Conservation (phyloP, 2,113 vertebrate species). For the Pagrus major region DNA sequence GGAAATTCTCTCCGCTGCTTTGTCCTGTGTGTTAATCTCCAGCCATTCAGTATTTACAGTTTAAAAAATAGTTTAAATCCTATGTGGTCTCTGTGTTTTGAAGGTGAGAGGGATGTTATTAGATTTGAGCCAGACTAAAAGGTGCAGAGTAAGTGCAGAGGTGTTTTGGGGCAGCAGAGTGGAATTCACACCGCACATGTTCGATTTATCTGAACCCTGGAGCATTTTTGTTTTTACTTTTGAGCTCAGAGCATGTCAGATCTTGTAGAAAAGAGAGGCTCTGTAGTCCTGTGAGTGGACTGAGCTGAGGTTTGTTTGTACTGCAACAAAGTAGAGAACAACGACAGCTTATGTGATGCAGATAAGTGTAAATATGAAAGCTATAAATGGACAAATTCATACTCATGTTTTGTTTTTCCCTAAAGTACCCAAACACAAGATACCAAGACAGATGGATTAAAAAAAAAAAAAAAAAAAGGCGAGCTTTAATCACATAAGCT, state of each 20-base stretch:
- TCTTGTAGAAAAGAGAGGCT: neutral
- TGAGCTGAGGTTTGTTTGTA: neutral
- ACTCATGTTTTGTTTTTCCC: too few relatives aligned
- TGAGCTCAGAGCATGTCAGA: neutral
- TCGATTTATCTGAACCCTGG: conserved; percentile 6
- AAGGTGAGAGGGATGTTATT: neutral
- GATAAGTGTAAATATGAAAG: neutral
- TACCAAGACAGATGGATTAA: too few relatives aligned
- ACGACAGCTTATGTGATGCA: neutral
- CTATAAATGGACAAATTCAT: neutral
- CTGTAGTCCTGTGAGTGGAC: neutral
- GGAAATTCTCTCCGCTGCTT: neutral
- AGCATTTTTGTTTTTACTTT: conserved; percentile 5
- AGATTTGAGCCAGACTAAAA: neutral
- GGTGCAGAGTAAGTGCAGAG: neutral
- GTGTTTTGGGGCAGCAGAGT: conserved; percentile 9
- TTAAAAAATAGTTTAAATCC: conserved; percentile 19
- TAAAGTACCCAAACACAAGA: too few relatives aligned
- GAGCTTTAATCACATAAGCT: too few relatives aligned
- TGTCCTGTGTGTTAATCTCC: neutral
- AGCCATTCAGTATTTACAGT: neutral
- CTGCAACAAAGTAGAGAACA: neutral
- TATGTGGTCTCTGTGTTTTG: neutral
- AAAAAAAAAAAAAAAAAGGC: too few relatives aligned
- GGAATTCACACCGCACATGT: conserved; percentile 17